Evolutionary conservation across 2,113 vertebrate genomes (phyloP).

Genomic region (Forbesichthys agassizii): DNA sequence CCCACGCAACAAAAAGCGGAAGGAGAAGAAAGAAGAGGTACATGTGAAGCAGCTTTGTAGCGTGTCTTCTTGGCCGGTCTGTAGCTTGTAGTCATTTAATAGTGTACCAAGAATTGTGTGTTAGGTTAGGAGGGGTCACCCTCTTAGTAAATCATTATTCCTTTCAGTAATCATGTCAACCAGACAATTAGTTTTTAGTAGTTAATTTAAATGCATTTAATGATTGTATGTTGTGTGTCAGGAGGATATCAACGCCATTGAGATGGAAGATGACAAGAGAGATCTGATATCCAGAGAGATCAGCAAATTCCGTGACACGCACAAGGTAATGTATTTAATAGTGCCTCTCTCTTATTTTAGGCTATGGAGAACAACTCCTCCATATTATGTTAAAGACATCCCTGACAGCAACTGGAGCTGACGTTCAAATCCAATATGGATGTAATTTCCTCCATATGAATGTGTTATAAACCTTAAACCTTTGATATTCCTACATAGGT

Average conservation of each 20-base stretch:
- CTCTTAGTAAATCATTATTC: too few relatives aligned
- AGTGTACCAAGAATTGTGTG: too few relatives aligned
- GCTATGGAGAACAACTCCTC: constrained; percentile 34
- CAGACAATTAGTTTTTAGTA: too few relatives aligned
- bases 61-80: too few relatives aligned
- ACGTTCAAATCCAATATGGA: constrained; percentile 9
- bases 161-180: too few relatives aligned
- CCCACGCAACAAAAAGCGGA: constrained; percentile 95
- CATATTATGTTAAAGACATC: constrained; percentile 30
- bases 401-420: constrained; percentile 29
- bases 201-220: not conserved
- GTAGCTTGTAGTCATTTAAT: too few relatives aligned
- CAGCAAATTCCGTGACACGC: constrained; percentile 99
- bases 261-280: constrained; percentile 99
- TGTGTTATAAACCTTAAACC: constrained; percentile 23
- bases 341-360: constrained; percentile 27
- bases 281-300: constrained; percentile 99
- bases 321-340: constrained; percentile 88
- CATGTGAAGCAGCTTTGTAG: constrained; percentile 8
- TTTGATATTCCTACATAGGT: constrained; percentile 15
- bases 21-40: constrained; percentile 99
- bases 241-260: constrained; percentile 99
- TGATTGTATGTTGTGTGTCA: constrained; percentile 47
- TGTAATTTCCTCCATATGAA: constrained; percentile 12
- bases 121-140: too few relatives aligned